Conservation (phyloP, 2,888 invertebrate genomes). For the Tetragonisca angustula region DNA sequence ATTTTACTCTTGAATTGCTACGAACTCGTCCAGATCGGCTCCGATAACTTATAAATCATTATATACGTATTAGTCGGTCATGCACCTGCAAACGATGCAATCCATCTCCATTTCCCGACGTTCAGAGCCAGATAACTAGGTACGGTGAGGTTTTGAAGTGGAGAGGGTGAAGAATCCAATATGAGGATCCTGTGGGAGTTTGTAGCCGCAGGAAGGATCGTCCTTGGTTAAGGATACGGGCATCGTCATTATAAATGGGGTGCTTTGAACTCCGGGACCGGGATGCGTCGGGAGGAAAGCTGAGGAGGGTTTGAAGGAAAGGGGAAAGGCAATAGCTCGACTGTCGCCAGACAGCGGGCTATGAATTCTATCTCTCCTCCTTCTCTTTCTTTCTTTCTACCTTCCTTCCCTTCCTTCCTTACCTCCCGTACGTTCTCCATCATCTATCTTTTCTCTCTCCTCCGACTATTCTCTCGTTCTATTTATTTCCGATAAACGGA, state of each 20-base stretch:
- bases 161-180: slow-evolving; percentile 62
- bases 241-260: slow-evolving; percentile 71
- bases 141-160: slow-evolving; percentile 52
- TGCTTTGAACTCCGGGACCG: slow-evolving; percentile 64
- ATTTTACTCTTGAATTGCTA: neutral
- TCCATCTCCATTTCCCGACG: slow-evolving; percentile 55
- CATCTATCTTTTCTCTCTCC: slow-evolving; percentile 10
- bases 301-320: slow-evolving; percentile 11
- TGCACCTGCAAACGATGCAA: slow-evolving; percentile 36
- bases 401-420: neutral
- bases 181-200: slow-evolving; percentile 60
- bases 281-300: neutral
- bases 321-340: slow-evolving; percentile 61
- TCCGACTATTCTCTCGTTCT: slow-evolving; percentile 34
- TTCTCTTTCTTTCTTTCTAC: neutral
- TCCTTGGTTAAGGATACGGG: slow-evolving; percentile 61
- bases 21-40: neutral
- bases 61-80: slow-evolving; percentile 18
- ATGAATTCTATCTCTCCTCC: slow-evolving; percentile 29
- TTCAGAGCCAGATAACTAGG: slow-evolving; percentile 45
- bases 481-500: slow-evolving; percentile 60
- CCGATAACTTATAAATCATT: slow-evolving; percentile 45
- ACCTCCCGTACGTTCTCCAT: slow-evolving; percentile 9
- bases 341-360: slow-evolving; percentile 63
- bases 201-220: slow-evolving; percentile 54